Conservation (phyloP, 2,888 invertebrate genomes). For the Andricus quercusramuli region DNA sequence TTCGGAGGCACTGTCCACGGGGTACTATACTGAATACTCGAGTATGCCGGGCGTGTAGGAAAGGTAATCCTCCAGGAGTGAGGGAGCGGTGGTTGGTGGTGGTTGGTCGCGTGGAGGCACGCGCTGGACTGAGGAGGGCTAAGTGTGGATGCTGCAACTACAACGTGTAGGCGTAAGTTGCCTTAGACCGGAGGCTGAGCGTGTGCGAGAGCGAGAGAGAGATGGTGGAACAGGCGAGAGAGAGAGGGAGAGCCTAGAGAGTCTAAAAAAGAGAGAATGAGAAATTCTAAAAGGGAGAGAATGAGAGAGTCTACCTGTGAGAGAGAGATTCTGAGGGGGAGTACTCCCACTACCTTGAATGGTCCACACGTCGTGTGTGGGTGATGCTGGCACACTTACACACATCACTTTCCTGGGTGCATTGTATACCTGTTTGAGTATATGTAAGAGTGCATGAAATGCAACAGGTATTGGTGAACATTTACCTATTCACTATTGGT, state of each 20-base stretch:
- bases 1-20: slow-evolving; percentile 51
- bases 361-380: slow-evolving; percentile 57
- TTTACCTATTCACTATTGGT: slow-evolving; percentile 12
- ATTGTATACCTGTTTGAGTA: background rate
- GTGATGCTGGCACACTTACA: slow-evolving; percentile 58
- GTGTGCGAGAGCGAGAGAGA: slow-evolving; percentile 51
- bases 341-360: slow-evolving; percentile 56
- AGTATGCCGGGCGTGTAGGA: slow-evolving; percentile 53
- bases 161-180: slow-evolving; percentile 76
- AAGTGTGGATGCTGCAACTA: slow-evolving; percentile 77
- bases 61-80: slow-evolving; percentile 58
- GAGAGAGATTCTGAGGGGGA: slow-evolving; percentile 38
- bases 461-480: slow-evolving; percentile 47
- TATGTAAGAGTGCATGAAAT: background rate
- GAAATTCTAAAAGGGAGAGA: slow-evolving; percentile 54
- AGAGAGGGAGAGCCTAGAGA: slow-evolving; percentile 41
- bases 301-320: slow-evolving; percentile 42
- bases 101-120: slow-evolving; percentile 79
- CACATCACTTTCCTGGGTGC: slow-evolving; percentile 39
- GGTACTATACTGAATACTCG: slow-evolving; percentile 52
- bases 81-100: slow-evolving; percentile 72
- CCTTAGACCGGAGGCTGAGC: slow-evolving; percentile 64
- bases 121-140: slow-evolving; percentile 77
- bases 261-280: slow-evolving; percentile 1
- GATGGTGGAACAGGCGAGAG: slow-evolving; percentile 47